phyloP scores from a whole-genome alignment of 2,888 invertebrate species.

The Eurytoma adleriae region DNA sequence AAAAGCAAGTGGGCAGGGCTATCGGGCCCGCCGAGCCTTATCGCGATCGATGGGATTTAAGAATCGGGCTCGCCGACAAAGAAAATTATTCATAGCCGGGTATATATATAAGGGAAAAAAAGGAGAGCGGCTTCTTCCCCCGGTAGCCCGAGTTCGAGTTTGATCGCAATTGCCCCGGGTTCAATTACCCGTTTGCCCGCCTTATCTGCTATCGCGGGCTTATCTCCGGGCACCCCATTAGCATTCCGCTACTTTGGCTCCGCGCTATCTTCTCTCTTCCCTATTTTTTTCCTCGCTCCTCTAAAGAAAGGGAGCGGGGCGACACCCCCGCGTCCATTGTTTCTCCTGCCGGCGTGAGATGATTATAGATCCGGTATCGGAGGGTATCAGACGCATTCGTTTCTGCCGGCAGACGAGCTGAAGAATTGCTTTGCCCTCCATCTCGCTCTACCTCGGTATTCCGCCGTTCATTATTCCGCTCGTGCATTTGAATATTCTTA shows the following conservation, averaged over 20 bases:
- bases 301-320: not conserved
- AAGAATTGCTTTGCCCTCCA: not conserved
- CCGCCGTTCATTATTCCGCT: constrained; percentile 26
- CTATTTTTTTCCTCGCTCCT: not conserved
- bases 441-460: not conserved
- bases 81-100: constrained; percentile 36
- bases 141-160: constrained; percentile 4
- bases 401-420: constrained; percentile 22
- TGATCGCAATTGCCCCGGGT: constrained; percentile 43
- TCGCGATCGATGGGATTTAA: constrained; percentile 12
- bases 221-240: constrained; percentile 42
- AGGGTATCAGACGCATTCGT: not conserved
- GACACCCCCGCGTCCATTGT: constrained; percentile 20
- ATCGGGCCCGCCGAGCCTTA: not conserved
- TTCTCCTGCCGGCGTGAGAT: constrained; percentile 19
- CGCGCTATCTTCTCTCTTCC: not conserved
- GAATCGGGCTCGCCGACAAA: constrained; percentile 7
- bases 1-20: constrained; percentile 9
- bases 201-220: constrained; percentile 30
- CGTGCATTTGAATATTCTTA: constrained; percentile 28
- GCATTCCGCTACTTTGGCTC: constrained; percentile 37
- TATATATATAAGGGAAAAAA: not conserved
- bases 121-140: not conserved
- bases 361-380: constrained; percentile 37
- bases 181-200: constrained; percentile 32